Base-by-base conservation (phyloP, 2,888 invertebrate genomes). In the Lasioglossum zephyrum region DNA sequence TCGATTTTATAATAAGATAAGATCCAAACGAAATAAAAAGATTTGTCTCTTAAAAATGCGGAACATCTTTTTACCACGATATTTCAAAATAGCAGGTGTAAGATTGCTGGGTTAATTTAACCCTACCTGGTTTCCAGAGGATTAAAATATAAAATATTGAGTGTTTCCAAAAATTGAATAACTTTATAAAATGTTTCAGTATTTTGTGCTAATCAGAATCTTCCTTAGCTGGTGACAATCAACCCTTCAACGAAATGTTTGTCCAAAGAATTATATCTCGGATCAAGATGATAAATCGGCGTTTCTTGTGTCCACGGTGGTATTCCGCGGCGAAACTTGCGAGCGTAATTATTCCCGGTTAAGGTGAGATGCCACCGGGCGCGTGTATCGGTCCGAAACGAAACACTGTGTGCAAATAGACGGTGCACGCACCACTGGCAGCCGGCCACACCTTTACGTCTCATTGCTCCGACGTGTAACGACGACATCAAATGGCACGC, bases 401-500 rank as follows among this genome's bases (percentile, higher is more conserved):
- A 87, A 86, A 86, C 84, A 84, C 79, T 76, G 87, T 81, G 69
- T 84, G 70, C 87, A 73, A 84, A 82, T 76, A 81, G 82, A 84
- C 84, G 74, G 47, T 79, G 82, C 74, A 79, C 75, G 84, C 82
- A 73, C 74, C 77, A 86, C 86, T 86, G 86, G 76, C 88, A 79
- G 70, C 49, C 76, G 73, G 87, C 88, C 87, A 89, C 89, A 88
- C 89, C 88, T 89, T 87, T 72, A 63, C 77, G 78, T 79, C 88
- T 84, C 82, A 75, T 84, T 82, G 87, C 85, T 39, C 81, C 85
- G 78, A 81, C 87, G 85, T 80, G 83, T 89, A 87, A 89, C 89
- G 89, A 87, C 88, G 80, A 72, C 84, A 82, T 87, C 86, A 86
- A 88, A 85, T 41, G 69, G 80, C 77, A 86, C 89, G 89, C 89